Conservation (phyloP, 2,888 invertebrate species). For the Spisula subtruncata region DNA sequence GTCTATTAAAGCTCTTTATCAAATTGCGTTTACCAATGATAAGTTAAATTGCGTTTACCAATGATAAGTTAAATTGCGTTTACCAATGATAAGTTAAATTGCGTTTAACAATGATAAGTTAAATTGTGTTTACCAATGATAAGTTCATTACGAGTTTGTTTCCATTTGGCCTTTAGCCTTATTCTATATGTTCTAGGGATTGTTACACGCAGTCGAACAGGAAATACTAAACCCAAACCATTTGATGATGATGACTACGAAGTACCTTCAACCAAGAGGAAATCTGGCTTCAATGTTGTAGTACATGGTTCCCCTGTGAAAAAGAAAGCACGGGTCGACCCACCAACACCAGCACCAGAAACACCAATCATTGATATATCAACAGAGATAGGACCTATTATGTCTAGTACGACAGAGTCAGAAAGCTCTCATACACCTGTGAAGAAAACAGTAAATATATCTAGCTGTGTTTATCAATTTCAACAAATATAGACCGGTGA, state of each 20-base stretch:
- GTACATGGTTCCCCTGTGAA: background rate
- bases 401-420: background rate
- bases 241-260: conserved; percentile 57
- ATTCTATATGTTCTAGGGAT: conserved; percentile 35
- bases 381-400: background rate
- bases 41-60: no score
- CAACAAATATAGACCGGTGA: no score
- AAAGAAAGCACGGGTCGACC: conserved; percentile 44
- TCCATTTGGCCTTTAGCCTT: background rate
- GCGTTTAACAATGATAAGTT: no score
- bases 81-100: no score
- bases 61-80: no score
- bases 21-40: no score
- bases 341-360: conserved; percentile 2
- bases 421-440: conserved; percentile 1
- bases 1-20: no score
- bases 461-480: no score
- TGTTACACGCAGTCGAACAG: conserved; percentile 66
- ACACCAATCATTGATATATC: conserved; percentile 16
- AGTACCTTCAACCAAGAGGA: conserved; percentile 52
- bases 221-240: conserved; percentile 65
- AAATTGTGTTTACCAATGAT: no score
- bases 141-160: background rate
- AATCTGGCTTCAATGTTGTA: background rate
- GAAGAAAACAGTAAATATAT: conserved; percentile 28